Base-by-base conservation (phyloP, 2,888 invertebrate genomes). In the Bugulina stolonifera region DNA sequence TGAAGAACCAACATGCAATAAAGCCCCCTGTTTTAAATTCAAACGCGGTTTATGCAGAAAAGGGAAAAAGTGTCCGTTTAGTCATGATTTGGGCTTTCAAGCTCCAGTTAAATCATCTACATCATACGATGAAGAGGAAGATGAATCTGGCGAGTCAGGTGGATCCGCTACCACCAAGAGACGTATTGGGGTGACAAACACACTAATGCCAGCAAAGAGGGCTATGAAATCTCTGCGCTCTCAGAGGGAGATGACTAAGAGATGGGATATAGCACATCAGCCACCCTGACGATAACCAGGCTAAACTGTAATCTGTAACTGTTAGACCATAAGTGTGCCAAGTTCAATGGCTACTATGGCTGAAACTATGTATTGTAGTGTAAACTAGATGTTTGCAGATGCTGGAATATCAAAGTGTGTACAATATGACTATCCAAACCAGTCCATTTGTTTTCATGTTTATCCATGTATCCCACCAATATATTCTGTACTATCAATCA, bases 11-110 rank as follows among this genome's bases (percentile, higher is more conserved):
- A 89, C 89, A 78, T 89, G 93, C 0, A 91, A 91, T 79, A 92
- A 91, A 82, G 80, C 80, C 70, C 91, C 94, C 74, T 95, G 95
- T 84, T 94, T 93, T 92, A 94, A 93, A 85, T 93, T 93, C 82
- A 88, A 93, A 54, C 93, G 93, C 82, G 94, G 94, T 0, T 88
- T 91, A 35, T 95, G 95, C 82, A n/a, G 10, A 23, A 70, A 70
- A 23, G 70, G 70, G 25, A 43, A 70, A 3, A 70, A 70, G 10
- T 70, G 70, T 54, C 70, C 23, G 10, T 70, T 70, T 52, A 43
- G 43, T 43, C 70, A 70, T 29, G 70, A 70, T 32, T 29, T 70
- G 23, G 70, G 70, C 2, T 54, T 70, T 54, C 52, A 54, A 25
- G 70, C 54, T n/a, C 70, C 70, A 23, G 5, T 5, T 14, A 64